Evolutionary conservation across 2,113 vertebrate species (phyloP).

Genomic region (Dendropsophus ebraccatus): DNA sequence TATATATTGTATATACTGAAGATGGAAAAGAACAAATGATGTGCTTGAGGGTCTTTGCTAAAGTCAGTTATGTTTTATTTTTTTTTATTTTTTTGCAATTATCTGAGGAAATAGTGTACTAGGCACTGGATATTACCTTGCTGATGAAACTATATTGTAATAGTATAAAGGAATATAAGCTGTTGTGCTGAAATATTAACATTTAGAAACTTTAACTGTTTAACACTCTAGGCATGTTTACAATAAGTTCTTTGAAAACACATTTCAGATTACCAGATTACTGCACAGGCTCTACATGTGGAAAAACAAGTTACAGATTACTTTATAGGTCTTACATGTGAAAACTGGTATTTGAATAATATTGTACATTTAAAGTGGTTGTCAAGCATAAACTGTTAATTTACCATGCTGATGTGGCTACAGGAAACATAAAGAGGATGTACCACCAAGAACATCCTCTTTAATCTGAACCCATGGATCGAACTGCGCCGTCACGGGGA

Average conservation of each 20-base stretch:
- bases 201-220: not conserved
- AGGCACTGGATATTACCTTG: not conserved
- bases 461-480: no score
- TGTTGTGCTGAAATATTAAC: not conserved
- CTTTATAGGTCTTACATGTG: not conserved
- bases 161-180: not conserved
- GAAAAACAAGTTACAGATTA: not conserved
- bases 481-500: no score
- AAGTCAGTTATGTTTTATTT: not conserved
- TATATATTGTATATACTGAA: not conserved
- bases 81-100: not conserved
- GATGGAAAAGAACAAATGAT: slow-evolving; percentile 3
- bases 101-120: not conserved
- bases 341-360: not conserved
- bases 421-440: no score
- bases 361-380: no score
- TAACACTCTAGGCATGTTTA: not conserved
- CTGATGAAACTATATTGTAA: not conserved
- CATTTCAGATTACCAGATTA: no score
- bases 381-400: no score
- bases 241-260: not conserved
- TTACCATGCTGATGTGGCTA: no score
- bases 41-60: not conserved
- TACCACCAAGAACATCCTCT: no score
- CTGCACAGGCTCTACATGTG: no score